These are phyloP conservation scores for Delphinus delphis DNA, from an alignment of 2,113 vertebrate genomes.

Conservation along the genomic window DNA sequence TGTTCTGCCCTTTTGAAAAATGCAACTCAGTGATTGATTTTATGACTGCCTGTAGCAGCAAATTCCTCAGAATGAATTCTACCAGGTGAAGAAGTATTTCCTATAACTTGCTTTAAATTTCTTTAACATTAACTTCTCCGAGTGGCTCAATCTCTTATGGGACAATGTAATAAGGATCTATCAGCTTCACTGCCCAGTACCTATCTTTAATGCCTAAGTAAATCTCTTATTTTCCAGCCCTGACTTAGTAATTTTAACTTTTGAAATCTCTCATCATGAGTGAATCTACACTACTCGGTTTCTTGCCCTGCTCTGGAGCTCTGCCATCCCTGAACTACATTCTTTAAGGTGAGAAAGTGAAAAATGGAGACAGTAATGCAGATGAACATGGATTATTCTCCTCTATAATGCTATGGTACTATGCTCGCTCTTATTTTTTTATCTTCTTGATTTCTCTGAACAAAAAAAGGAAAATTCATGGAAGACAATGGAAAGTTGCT, in stretches of 20 bases:
- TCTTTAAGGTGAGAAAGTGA: background rate
- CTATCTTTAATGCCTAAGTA: constrained; percentile 30
- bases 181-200: constrained; percentile 41
- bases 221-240: constrained; percentile 52
- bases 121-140: background rate
- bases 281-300: background rate
- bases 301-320: background rate
- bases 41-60: constrained; percentile 7
- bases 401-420: background rate
- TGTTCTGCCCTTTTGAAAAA: constrained; percentile 50
- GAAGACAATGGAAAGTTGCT: background rate
- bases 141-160: constrained; percentile 9
- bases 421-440: background rate
- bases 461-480: background rate
- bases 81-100: constrained; percentile 58
- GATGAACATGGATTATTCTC: background rate
- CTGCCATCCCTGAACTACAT: background rate
- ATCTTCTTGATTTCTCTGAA: background rate
- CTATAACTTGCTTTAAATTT: constrained; percentile 60
- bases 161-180: constrained; percentile 26
- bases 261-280: background rate
- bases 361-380: background rate
- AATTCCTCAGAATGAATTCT: constrained; percentile 62
- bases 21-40: constrained; percentile 64
- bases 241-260: constrained; percentile 57